phyloP scores from a whole-genome alignment of 2,797 vertebrate species.

The Chiroxiphia lanceolata region DNA sequence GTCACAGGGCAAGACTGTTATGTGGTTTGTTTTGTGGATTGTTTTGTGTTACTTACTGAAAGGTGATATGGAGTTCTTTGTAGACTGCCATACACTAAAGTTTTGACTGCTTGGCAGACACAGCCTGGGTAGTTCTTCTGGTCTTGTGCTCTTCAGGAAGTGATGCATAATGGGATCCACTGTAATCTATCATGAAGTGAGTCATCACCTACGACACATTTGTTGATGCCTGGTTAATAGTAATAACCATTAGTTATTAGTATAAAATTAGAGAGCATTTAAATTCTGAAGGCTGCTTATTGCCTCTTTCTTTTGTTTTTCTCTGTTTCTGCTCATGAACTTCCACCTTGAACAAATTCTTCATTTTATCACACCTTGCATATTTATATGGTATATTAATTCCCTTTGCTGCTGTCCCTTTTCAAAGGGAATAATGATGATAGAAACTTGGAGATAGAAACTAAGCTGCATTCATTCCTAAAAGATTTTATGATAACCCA shows the following conservation, averaged over 20 bases:
- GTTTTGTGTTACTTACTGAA: neutral
- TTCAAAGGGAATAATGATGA: neutral
- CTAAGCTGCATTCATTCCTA: neutral
- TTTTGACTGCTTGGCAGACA: neutral
- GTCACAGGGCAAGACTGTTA: neutral
- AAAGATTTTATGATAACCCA: neutral
- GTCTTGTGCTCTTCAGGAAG: neutral
- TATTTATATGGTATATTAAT: neutral
- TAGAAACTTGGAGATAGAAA: neutral
- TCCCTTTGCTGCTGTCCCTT: neutral
- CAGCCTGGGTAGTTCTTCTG: neutral
- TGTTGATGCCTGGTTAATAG: neutral
- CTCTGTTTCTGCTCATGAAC: neutral
- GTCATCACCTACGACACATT: neutral
- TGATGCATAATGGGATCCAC: neutral
- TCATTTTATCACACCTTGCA: neutral
- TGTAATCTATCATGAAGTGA: neutral
- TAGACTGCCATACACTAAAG: neutral
- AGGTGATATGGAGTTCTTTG: neutral
- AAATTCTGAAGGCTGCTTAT: neutral
- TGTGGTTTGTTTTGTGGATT: neutral
- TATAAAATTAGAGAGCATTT: neutral
- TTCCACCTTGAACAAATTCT: neutral
- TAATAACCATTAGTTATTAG: neutral
- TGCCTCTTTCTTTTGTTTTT: neutral